Evolutionary conservation across 2,113 vertebrate genomes (phyloP), one percentile per base, ranked within the genome.

Genomic region (Xiphophorus couchianus): DNA sequence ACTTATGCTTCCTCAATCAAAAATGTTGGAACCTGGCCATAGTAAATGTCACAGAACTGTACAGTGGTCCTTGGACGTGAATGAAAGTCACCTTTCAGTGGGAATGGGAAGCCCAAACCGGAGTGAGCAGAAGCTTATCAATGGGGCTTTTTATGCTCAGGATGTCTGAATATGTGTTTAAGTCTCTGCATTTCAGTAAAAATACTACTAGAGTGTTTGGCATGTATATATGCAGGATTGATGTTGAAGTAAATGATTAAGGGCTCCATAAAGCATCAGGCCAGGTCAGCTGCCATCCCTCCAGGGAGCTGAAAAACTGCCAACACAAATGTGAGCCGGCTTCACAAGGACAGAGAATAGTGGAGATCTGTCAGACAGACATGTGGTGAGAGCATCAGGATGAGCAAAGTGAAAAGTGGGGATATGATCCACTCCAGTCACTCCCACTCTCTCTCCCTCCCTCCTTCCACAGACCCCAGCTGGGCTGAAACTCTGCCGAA

Each of bases 1-100:
- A 72, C 69, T 69, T 61, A 66, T 68, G 62, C 80, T 71, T 14
- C 66, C 42, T 66, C 35, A 69, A 74, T 78, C 79, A 82, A 65
- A 87, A 80, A 83, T 76, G 28, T 69, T 60, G 66, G 71, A 64
- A 27, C 5, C 74, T 51, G 65, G 88, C 91, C 86, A 86, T 84
- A 82, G 84, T 80, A 92, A 93, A 90, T 25, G 65, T 63, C 37
- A 48, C 68, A 30, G 77, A 10, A 19, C 8, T 14, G 39, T 69
- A 79, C 78, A 86, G 79, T 63, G 76, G 73, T 81, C 78, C 74
- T 84, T 74, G 72, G 74, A 82, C 28, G 35, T 10, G 39, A 76
- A 89, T 92, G 83, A 93, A 93, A 87, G 92, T 86, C 74, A 37
- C 85, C 91, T 88, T 93, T 92, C 86, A 93, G 84, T 51, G 58